A percentile compares a stretch with the other conserved stretches of the same genome.
Conservation (phyloP, 2,113 vertebrate genomes). For the Lophochroa leadbeateri region DNA sequence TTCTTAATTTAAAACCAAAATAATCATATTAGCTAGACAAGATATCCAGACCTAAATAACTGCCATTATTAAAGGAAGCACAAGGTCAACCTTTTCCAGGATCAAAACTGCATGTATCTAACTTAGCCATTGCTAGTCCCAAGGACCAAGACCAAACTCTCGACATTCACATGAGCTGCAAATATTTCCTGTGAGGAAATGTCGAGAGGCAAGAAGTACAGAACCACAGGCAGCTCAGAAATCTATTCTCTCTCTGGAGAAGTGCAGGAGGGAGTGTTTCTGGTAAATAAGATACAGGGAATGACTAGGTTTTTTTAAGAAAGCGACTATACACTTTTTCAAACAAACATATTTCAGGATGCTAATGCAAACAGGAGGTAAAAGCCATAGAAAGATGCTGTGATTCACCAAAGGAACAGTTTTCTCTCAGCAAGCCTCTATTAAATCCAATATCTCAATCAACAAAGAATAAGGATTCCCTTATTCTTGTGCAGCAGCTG, state of each 20-base stretch:
- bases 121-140: background rate
- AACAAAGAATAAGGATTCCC: background rate
- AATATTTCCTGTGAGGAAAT: background rate
- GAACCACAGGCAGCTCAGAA: background rate
- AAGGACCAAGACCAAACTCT: background rate
- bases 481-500: background rate
- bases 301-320: background rate
- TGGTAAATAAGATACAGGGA: background rate
- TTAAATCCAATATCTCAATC: background rate
- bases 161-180: background rate
- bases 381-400: background rate
- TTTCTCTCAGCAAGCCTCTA: background rate
- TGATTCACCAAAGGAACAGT: background rate
- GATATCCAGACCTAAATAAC: background rate
- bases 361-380: background rate
- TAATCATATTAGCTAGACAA: background rate
- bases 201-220: background rate
- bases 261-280: accelerated
- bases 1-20: background rate
- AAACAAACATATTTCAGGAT: background rate
- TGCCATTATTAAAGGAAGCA: background rate
- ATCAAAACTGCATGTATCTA: background rate
- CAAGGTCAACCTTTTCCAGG: background rate
- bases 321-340: background rate
- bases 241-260: background rate